Evolutionary conservation across 2,888 invertebrate species (phyloP), one percentile per base, ranked within the genome.

Genomic region (Sarcophaga subvicina): DNA sequence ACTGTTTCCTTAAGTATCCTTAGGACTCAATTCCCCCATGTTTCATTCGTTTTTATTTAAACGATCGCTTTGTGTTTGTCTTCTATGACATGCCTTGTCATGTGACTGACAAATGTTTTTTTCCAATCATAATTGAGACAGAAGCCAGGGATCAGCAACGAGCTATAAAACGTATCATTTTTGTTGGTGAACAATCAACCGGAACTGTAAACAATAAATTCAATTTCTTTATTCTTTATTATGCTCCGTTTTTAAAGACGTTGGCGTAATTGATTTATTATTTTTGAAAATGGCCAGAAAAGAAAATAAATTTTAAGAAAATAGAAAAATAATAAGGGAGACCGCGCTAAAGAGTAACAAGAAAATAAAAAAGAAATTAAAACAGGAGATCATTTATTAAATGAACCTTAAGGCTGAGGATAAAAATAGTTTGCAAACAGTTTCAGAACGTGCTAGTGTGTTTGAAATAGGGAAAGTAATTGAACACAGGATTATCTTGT

Each of bases 201-300:
- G 92, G 90, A 91, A 92, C 92, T 91, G 91, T 91, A 91, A 92
- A 92, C 91, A 92, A 92, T 92, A 92, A 91, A 91, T 91, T 80
- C 60, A 8, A 8, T 86, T 80, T 66, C 4, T 90, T 90, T 71
- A 76, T 60, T 66, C 22, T 10, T 12, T 76, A 76, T 80, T 66
- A 69, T 22, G 63, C 37, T 37, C 79, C 67, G 49, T 37, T 80
- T 88, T 77, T 49, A 54, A 54, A 14, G 17, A 54, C 14, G 14
- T 8, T 37, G 8, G 17, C 12, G 17, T 54, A 54, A 25, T 87
- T 69, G 17, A 72, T 83, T 81, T 79, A 12, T 76, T 59, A 20
- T 63, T 69, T 77, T 71, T 83, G 64, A 75, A 49, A 66, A 72
- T 87, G 82, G 8, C 37, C 8, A 37, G 37, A 66, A 70, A 63